A percentile compares a stretch with the other conserved stretches of the same genome.
phyloP scores from a whole-genome alignment of 2,113 vertebrate genomes.

The Alethe castanea region DNA sequence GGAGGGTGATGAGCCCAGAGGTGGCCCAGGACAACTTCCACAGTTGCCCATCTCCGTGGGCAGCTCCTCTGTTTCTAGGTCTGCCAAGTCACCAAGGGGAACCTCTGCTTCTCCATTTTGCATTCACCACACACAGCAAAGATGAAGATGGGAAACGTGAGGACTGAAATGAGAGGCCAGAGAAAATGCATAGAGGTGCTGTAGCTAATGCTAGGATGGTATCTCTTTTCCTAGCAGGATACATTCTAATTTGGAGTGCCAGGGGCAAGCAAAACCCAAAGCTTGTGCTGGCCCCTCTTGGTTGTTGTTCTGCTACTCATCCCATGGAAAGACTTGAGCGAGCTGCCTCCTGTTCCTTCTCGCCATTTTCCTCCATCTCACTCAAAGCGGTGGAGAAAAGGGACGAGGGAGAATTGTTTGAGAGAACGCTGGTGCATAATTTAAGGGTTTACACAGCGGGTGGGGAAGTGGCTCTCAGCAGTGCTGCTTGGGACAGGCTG shows the following conservation, averaged over 20 bases:
- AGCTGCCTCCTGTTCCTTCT: background rate
- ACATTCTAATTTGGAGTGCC: background rate
- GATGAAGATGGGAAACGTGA: accelerated
- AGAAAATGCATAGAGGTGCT: background rate
- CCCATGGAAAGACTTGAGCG: accelerated
- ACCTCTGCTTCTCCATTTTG: background rate
- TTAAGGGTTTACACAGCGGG: background rate
- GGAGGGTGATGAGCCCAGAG: constrained; percentile 5
- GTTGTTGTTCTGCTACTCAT: background rate
- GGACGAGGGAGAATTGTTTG: background rate
- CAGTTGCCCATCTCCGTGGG: accelerated
- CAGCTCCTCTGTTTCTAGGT: background rate
- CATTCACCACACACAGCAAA: background rate
- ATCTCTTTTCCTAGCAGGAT: background rate
- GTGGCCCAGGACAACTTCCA: background rate
- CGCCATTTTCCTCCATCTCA: accelerated
- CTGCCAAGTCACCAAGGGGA: background rate
- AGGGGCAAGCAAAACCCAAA: background rate
- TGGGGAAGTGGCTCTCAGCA: background rate
- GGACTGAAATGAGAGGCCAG: background rate
- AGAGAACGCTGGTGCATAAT: background rate
- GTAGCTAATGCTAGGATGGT: accelerated
- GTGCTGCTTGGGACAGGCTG: background rate
- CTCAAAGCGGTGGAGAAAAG: background rate
- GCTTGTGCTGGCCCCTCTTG: background rate